Percentiles rank a stretch among this genome's conserved stretches.
phyloP scores from a whole-genome alignment of 1,140 invertebrate genomes.

The Babylonia areolata region DNA sequence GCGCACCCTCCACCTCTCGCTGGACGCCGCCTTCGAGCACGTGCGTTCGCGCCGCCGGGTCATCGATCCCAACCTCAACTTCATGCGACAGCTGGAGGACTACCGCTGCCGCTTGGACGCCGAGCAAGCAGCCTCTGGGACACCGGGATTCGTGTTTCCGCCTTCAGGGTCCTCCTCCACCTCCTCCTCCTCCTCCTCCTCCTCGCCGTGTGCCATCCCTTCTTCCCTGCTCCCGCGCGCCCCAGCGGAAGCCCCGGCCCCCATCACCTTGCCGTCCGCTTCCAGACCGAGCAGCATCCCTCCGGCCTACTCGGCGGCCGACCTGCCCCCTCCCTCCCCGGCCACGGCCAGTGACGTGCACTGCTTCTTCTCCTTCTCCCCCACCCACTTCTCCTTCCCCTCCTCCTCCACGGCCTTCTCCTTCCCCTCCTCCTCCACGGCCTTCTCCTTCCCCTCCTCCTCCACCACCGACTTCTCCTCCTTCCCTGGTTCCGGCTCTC shows the following conservation, averaged over 20 bases:
- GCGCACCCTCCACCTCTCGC: conserved; percentile 87
- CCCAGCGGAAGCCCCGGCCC: background rate
- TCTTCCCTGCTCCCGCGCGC: background rate
- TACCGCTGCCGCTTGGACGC: background rate
- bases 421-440: too few species aligned
- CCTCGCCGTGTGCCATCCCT: background rate
- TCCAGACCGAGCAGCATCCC: background rate
- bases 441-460: background rate
- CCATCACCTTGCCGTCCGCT: background rate
- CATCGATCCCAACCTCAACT: conserved; percentile 90
- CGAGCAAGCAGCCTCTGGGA: background rate
- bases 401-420: background rate
- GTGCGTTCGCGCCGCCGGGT: conserved; percentile 90
- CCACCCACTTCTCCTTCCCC: too few species aligned
- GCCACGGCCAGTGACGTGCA: background rate
- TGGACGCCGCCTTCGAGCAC: conserved; percentile 90
- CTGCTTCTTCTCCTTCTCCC: background rate
- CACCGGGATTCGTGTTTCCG: background rate
- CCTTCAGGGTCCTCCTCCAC: background rate
- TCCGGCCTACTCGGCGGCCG: background rate
- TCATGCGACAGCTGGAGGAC: conserved; percentile 79
- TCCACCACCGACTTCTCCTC: background rate
- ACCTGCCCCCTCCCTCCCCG: background rate
- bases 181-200: too few species aligned
- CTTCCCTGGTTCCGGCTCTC: background rate